Evolutionary conservation across 2,888 invertebrate species (phyloP).

Genomic region (Electrophaes corylata): DNA sequence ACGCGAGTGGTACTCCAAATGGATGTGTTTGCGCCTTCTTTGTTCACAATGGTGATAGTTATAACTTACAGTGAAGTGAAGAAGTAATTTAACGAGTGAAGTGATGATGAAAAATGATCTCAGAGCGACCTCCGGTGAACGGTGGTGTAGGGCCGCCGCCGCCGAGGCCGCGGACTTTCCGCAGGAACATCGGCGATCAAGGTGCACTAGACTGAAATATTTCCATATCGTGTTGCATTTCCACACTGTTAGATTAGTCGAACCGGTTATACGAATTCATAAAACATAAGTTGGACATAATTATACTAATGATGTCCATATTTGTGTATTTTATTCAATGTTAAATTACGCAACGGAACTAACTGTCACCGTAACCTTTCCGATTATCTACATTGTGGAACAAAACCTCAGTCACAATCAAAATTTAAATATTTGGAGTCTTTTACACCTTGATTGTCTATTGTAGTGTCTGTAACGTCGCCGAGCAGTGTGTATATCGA

Average conservation of each 20-base stretch:
- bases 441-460: slow-evolving; percentile 53
- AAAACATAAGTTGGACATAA: slow-evolving; percentile 15
- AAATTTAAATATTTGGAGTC: slow-evolving; percentile 13
- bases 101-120: slow-evolving; percentile 78
- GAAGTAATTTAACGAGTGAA: slow-evolving; percentile 58
- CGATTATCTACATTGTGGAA: slow-evolving; percentile 27
- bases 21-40: slow-evolving; percentile 39
- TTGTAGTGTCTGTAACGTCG: slow-evolving; percentile 83
- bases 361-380: slow-evolving; percentile 28
- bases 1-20: slow-evolving; percentile 35
- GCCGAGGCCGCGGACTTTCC: slow-evolving; percentile 78
- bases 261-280: slow-evolving; percentile 39
- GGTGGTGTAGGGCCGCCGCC: slow-evolving; percentile 67
- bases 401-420: slow-evolving; percentile 26
- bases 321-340: slow-evolving; percentile 18
- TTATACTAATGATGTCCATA: slow-evolving; percentile 2
- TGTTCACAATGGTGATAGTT: slow-evolving; percentile 40
- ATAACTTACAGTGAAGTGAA: slow-evolving; percentile 44
- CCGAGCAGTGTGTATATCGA: slow-evolving; percentile 82
- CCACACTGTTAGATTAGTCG: slow-evolving; percentile 35
- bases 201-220: slow-evolving; percentile 64
- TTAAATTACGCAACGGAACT: slow-evolving; percentile 18
- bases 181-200: slow-evolving; percentile 85
- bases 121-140: slow-evolving; percentile 73
- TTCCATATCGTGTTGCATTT: slow-evolving; percentile 41